Evolutionary conservation across 1,140 invertebrate genomes (phyloP), one percentile per base, ranked within the genome.

Genomic region (Zaprionus camerounensis): DNA sequence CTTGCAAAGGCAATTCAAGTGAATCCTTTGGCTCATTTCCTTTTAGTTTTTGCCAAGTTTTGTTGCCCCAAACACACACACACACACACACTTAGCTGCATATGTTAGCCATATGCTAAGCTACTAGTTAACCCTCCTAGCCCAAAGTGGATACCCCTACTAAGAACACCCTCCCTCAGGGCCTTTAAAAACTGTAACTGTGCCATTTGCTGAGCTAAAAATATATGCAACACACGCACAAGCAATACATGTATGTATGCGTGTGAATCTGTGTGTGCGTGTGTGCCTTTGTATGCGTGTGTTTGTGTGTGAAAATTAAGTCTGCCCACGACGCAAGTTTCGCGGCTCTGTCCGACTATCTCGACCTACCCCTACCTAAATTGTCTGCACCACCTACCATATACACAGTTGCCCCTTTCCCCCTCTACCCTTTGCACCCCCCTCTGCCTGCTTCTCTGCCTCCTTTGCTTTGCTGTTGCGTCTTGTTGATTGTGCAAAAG

Each of bases 291-390:
- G 61, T 26, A 12, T 15, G 41, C 15, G 61, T 49, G 46, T 49
- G 12, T 44, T 24, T 15, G 41, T 72, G 71, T 80, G 55, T 71
- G 70, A 71, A 88, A 87, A 87, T 87, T 88, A 87, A 87, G 84
- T 87, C 81, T 87, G 84, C 84, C 83, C 77, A 81, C 77, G 62
- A 81, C 79, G 69, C 76, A 73, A 79, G 65, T 79, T 85, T 71
- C 67, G 69, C 81, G 46, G 34, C 31, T 67, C 72, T 31, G 51
- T 49, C 58, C 79, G 72, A 56, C 66, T 71, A 15, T 46, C 78
- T 69, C 68, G 64, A 57, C 64, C 74, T 73, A 22, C 69, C 63
- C 36, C 53, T 63, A 26, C 38, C 58, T 64, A 13, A 28, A 49
- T 17, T 41, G 5, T 41, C 49, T 26, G 15, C 28, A 34, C 31